These are phyloP conservation scores for Heteropelma amictum DNA, from an alignment of 2,888 invertebrate species.

Conservation along the genomic window DNA sequence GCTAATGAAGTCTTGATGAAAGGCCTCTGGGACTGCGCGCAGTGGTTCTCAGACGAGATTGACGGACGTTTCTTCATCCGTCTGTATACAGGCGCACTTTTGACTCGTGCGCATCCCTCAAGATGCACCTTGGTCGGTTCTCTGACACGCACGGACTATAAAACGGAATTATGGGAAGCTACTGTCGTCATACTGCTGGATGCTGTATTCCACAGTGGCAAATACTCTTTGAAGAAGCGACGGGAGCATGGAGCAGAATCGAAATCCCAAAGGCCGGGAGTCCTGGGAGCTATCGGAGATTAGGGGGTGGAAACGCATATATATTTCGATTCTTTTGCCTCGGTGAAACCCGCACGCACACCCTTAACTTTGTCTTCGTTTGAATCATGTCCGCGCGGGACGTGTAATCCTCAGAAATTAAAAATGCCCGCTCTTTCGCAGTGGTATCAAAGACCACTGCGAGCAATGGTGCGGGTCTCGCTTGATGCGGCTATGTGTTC, in stretches of 20 bases:
- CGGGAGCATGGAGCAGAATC: not conserved
- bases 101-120: not conserved
- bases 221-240: constrained; percentile 47
- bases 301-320: not conserved
- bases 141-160: too few species aligned
- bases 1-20: constrained; percentile 78
- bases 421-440: constrained; percentile 70
- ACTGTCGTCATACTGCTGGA: too few species aligned
- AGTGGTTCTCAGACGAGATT: constrained; percentile 61
- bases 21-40: constrained; percentile 65
- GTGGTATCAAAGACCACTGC: constrained; percentile 55
- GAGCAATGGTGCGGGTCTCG: constrained; percentile 48
- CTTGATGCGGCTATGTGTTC: constrained; percentile 36
- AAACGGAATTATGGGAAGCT: not conserved
- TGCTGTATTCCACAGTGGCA: constrained; percentile 3
- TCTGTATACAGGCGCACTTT: not conserved
- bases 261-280: not conserved
- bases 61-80: not conserved
- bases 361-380: constrained; percentile 8
- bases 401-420: constrained; percentile 75
- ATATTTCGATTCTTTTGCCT: too few species aligned
- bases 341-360: too few species aligned
- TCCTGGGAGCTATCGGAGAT: not conserved
- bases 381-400: not conserved
- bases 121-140: not conserved